Evolutionary conservation across 2,113 vertebrate species (phyloP), one percentile per base, ranked within the genome.

Genomic region (Rallus limicola): DNA sequence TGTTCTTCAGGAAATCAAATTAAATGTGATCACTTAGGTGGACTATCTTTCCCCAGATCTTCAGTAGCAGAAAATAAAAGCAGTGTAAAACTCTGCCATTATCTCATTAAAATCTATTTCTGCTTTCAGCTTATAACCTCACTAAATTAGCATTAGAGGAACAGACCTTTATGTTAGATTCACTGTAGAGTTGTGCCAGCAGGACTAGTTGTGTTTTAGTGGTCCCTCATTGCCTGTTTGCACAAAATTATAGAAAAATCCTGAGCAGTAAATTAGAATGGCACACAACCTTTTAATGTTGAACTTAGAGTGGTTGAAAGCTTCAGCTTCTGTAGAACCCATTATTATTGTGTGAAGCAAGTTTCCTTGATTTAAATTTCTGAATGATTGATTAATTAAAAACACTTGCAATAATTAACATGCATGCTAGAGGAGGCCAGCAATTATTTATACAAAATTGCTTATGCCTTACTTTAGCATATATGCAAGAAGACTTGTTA

Each of bases 41-140:
- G 74, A 92, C 62, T 87, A 92, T 89, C 89, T 84, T 50, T 34
- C 25, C n/a, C n/a, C 44, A 69, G 62, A 72, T 92, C 60, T 93
- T 82, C 63, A 21, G 2, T 44, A 95, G 75, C 58, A 95, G 86
- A 93, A 97, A 96, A 96, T 95, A 97, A 88, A 95, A 85, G 21
- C 77, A 74, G 50, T 25, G 55, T 71, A 93, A 94, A 93, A 65
- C 64, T 91, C 60, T 82, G 62, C 92, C 62, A 84, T 93, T 95
- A 95, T 95, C 96, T 96, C 95, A 93, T 96, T 96, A 95, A 95
- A 96, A 95, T 80, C 88, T 84, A 67, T 60, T 96, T 95, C 96
- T 94, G 74, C 88, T 93, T 95, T 92, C 74, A 69, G 44, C 69
- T 96, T 96, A 96, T 92, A 90, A 87, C 93, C 65, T 95, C 42